Base-by-base conservation (phyloP, 1,140 invertebrate genomes). In the Brachionus asplanchnoidis region DNA sequence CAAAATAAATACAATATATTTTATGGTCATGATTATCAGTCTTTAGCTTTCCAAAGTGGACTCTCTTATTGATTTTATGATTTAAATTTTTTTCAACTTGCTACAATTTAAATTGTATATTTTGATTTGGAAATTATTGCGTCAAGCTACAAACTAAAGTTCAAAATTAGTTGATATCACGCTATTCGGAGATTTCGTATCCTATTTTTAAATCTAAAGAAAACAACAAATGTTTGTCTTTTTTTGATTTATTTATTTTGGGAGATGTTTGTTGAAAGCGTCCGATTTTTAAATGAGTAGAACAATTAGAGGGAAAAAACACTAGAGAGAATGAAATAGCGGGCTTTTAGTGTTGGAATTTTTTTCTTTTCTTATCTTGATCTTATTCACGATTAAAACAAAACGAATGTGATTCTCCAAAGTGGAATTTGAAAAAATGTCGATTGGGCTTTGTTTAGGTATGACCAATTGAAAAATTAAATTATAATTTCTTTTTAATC, bases 401-500 rank as follows among this genome's bases (percentile, higher is more conserved):
- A 6, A 14, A 53, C 46, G 17, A 53, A 53, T 53, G 46, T 17
- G 46, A 53, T n/a, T 53, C 46, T 53, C n/a, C 0, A n/a, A n/a
- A 53, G n/a, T 53, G 17, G 17, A 17, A 53, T 53, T 53, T n/a
- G 46, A 53, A 36, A 53, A 53, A 53, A 53, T 53, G 46, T 53
- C 46, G 46, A 53, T 14, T 53, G 46, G 46, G 14, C 46, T 53
- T 53, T 53, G 46, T 53, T 50, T 14, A 14, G 12, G 46, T 50
- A 3, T 50, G 46, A 50, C 46, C n/a, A 50, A n/a, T 50, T 50
- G n/a, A 50, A 50, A 14, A 87, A 89, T 84, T 89, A 90, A 83
- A 90, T 90, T 87, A 86, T 87, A 28, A 2, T 28, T 28, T 28
- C n/a, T n/a, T n/a, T n/a, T n/a, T n/a, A n/a, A n/a, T n/a, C n/a